Evolutionary conservation across 2,113 vertebrate species (phyloP), one percentile per base, ranked within the genome.

Genomic region (Tetrax tetrax): DNA sequence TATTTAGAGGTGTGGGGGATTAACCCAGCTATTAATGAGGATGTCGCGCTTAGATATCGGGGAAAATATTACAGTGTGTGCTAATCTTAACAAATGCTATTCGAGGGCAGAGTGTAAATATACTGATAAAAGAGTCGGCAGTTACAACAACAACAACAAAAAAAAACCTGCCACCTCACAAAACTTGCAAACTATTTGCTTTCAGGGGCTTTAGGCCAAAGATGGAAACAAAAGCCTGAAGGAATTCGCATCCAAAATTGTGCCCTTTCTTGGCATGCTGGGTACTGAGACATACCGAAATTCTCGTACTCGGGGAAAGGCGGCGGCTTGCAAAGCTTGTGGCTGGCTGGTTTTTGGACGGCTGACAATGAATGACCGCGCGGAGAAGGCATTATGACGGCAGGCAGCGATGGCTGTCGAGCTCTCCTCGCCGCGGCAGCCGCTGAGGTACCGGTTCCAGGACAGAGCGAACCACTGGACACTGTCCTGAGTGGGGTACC

Each of bases 321-420:
- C 29, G 70, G 83, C 51, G 16, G 64, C 83, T 92, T 13, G 91
- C 88, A 13, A 23, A 72, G 83, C 79, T 27, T 9, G 72, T 37
- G 87, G 86, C 50, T 63, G 10, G 64, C 85, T 33, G 71, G 8
- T 14, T 61, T 77, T 27, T 50, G 90, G 93, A 79, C 77, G 13
- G 54, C 88, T 89, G 87, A 69, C 96, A 91, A 16, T 2, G 71
- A n/a, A 41, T 41, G 41, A 41, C 79, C 83, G 4, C 24, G 89
- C 64, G 7, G 64, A 35, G 90, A 27, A n/a, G 64, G 87, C 47
- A 82, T 0, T 41, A 38, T 2, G 18, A 7, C 15, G 50, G 92
- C 35, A 7, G 61, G 82, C 86, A 82, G 97, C 76, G 85, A 69
- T 47, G 96, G 97, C 77, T 20, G 57, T 29, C 4, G 21, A 65